phyloP scores from a whole-genome alignment of 2,113 vertebrate genomes.

The Geococcyx californianus region DNA sequence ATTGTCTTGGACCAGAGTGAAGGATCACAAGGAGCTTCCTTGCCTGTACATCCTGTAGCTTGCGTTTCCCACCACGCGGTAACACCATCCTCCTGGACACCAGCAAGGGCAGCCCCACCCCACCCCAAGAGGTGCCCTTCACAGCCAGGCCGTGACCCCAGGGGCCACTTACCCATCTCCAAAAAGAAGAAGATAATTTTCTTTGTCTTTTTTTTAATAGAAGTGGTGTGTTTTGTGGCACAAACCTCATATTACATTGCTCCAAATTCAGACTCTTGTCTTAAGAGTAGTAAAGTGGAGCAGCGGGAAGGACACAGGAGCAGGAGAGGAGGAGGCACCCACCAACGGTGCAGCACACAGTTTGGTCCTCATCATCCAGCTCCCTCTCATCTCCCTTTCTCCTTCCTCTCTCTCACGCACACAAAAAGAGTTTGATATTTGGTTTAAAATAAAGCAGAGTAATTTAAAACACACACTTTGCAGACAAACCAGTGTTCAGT shows the following conservation, averaged over 20 bases:
- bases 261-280: background rate
- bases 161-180: background rate
- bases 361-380: background rate
- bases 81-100: background rate
- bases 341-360: background rate
- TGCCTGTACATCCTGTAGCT: fast-evolving
- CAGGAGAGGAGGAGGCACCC: background rate
- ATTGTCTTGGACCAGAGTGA: background rate
- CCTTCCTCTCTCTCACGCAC: background rate
- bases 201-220: background rate
- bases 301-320: background rate
- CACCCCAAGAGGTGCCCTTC: background rate
- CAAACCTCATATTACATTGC: background rate
- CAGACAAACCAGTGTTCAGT: constrained; percentile 53
- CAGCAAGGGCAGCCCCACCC: background rate
- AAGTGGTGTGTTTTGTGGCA: fast-evolving
- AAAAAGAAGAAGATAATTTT: background rate
- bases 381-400: constrained; percentile 26
- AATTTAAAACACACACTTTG: constrained; percentile 62
- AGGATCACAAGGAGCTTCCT: background rate
- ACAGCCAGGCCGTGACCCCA: fast-evolving
- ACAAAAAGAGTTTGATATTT: constrained; percentile 47
- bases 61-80: fast-evolving
- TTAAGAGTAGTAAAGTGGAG: background rate
- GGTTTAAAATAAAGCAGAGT: constrained; percentile 32